Percentiles rank a stretch among this genome's conserved stretches.
Evolutionary conservation across 53 echinoderm and acorn worm species (phyloP).

Genomic region (Patiria pectinifera): DNA sequence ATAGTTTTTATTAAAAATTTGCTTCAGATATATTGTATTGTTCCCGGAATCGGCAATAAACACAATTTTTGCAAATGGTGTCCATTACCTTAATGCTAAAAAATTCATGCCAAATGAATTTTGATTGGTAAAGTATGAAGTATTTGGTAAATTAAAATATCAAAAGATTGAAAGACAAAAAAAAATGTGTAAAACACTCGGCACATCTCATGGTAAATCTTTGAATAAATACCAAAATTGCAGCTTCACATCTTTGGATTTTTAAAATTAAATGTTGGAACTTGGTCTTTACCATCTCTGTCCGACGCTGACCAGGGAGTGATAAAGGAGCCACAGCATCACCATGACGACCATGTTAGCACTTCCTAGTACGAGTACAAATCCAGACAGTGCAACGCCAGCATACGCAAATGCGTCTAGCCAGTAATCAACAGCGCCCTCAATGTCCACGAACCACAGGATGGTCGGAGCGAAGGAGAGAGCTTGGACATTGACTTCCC

Average conservation of each 20-base stretch:
- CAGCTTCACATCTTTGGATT: not conserved
- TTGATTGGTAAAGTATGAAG: too few species aligned
- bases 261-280: not conserved
- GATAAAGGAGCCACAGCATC: constrained; percentile 86
- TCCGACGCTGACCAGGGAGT: constrained; percentile 93
- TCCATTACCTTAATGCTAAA: too few species aligned
- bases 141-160: too few species aligned
- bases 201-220: too few species aligned
- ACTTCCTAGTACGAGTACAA: constrained; percentile 76
- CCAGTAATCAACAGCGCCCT: constrained; percentile 81
- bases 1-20: too few species aligned
- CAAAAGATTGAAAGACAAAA: too few species aligned
- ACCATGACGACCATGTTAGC: constrained; percentile 94
- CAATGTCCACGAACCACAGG: constrained; percentile 80
- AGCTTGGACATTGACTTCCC: constrained; percentile 70
- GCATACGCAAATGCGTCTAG: constrained; percentile 83
- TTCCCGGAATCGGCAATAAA: too few species aligned
- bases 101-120: too few species aligned
- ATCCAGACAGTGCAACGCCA: constrained; percentile 81
- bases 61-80: too few species aligned
- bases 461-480: constrained; percentile 89
- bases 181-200: too few species aligned
- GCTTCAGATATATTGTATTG: too few species aligned
- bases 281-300: constrained; percentile 84
- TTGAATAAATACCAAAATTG: too few species aligned